These are phyloP conservation scores for Siphonodentalium dalli DNA, from an alignment of 2,888 invertebrate species.

Conservation along the genomic window DNA sequence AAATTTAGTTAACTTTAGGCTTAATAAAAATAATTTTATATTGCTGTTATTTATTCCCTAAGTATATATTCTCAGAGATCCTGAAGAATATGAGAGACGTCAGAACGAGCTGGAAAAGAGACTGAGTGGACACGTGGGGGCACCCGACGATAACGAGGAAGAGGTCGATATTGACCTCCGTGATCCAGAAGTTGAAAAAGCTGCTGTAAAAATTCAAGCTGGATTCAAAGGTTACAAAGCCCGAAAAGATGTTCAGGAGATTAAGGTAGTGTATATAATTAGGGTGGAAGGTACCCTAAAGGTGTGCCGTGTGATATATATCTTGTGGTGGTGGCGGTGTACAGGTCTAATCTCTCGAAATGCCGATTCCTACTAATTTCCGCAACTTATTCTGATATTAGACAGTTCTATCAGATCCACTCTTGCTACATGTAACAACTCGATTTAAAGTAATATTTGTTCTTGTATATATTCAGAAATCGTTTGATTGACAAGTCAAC, in stretches of 20 bases:
- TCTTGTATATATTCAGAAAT: too few relatives aligned
- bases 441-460: too few relatives aligned
- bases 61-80: constrained; percentile 21
- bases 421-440: too few relatives aligned
- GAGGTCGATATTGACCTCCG: constrained; percentile 41
- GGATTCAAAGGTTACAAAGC: constrained; percentile 53
- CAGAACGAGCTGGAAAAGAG: constrained; percentile 12
- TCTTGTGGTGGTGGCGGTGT: neutral
- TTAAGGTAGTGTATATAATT: constrained; percentile 23
- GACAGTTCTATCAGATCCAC: too few relatives aligned
- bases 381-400: too few relatives aligned
- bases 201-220: constrained; percentile 54
- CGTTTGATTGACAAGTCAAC: too few relatives aligned
- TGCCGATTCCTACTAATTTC: too few relatives aligned
- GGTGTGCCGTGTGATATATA: neutral
- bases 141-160: constrained; percentile 8
- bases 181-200: constrained; percentile 45
- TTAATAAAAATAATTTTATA: too few relatives aligned
- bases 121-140: constrained; percentile 24
- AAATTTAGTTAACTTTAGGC: too few relatives aligned
- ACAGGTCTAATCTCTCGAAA: too few relatives aligned
- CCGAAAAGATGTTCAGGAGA: constrained; percentile 39
- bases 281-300: neutral
- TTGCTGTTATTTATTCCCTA: too few relatives aligned
- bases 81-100: constrained; percentile 18